Percentiles rank a stretch among this genome's conserved stretches.
Conservation (phyloP, 2,888 invertebrate species). For the Heliconius sara region DNA sequence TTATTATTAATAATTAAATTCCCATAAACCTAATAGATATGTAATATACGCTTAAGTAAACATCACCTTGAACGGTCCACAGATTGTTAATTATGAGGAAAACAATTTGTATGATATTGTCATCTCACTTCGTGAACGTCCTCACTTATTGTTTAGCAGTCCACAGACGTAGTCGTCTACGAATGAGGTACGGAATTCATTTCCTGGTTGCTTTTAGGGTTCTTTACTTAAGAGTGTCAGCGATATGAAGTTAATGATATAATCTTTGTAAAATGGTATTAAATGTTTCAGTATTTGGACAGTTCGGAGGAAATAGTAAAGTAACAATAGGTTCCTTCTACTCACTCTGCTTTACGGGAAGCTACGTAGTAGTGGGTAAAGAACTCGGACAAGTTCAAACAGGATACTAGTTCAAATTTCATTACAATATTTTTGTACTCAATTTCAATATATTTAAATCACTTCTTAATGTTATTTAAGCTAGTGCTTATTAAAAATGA, state of each 20-base stretch:
- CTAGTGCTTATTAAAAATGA: background rate
- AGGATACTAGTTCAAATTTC: too few species aligned
- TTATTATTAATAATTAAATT: background rate
- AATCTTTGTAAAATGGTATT: too few species aligned
- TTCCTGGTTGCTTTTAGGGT: slow-evolving; percentile 20
- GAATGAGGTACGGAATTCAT: background rate
- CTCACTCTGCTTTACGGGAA: too few species aligned
- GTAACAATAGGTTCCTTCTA: too few species aligned
- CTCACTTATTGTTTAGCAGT: slow-evolving; percentile 3
- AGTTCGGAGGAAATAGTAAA: too few species aligned
- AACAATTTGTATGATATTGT: slow-evolving; percentile 30
- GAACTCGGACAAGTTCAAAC: too few species aligned
- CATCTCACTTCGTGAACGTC: slow-evolving; percentile 13
- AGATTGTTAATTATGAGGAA: slow-evolving; percentile 13
- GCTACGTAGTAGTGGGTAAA: too few species aligned
- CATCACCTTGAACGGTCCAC: background rate
- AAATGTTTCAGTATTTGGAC: too few species aligned
- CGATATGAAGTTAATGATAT: background rate
- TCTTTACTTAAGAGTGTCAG: background rate
- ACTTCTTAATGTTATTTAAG: background rate
- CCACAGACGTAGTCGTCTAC: slow-evolving; percentile 3
- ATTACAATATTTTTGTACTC: background rate
- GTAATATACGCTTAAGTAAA: background rate
- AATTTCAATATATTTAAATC: background rate
- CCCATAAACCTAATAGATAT: background rate